A percentile compares a stretch with the other conserved stretches of the same genome.
These are phyloP conservation scores for Aquatica leii DNA, from an alignment of 2,888 invertebrate genomes.

Conservation along the genomic window DNA sequence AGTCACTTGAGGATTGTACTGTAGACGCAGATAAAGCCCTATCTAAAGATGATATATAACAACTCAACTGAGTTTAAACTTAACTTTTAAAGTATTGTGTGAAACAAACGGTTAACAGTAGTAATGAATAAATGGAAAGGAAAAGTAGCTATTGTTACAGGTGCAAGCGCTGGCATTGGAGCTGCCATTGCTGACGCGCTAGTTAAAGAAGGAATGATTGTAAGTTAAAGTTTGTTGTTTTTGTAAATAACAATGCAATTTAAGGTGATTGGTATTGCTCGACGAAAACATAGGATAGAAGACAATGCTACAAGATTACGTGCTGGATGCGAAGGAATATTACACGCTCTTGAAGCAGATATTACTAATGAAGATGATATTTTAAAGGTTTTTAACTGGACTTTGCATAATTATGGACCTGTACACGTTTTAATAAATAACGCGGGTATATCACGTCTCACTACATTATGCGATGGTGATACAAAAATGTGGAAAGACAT, in stretches of 20 bases:
- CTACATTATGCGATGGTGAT: too few species aligned
- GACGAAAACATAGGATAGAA: not conserved
- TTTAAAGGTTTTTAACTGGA: conserved; percentile 34
- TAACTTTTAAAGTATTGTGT: too few species aligned
- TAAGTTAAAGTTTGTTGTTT: not conserved
- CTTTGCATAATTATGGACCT: conserved; percentile 34
- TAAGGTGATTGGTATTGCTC: not conserved
- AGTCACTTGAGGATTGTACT: too few species aligned
- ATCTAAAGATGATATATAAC: too few species aligned
- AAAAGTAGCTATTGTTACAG: conserved; percentile 1
- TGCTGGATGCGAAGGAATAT: too few species aligned
- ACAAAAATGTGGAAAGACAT: conserved; percentile 42
- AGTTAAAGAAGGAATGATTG: not conserved
- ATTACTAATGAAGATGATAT: conserved; percentile 37
- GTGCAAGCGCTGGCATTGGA: not conserved
- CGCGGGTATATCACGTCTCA: conserved; percentile 29
- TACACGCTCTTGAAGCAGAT: conserved; percentile 11
- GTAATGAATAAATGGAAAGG: not conserved
- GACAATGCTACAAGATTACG: too few species aligned
- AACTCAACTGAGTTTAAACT: too few species aligned
- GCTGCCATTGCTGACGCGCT: not conserved
- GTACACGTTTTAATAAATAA: conserved; percentile 40
- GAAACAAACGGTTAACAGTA: not conserved
- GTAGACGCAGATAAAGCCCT: too few species aligned
- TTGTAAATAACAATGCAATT: too few species aligned